A percentile compares a stretch with the other conserved stretches of the same genome.
Evolutionary conservation across 2,888 invertebrate species (phyloP).

Genomic region (Oligia latruncula): DNA sequence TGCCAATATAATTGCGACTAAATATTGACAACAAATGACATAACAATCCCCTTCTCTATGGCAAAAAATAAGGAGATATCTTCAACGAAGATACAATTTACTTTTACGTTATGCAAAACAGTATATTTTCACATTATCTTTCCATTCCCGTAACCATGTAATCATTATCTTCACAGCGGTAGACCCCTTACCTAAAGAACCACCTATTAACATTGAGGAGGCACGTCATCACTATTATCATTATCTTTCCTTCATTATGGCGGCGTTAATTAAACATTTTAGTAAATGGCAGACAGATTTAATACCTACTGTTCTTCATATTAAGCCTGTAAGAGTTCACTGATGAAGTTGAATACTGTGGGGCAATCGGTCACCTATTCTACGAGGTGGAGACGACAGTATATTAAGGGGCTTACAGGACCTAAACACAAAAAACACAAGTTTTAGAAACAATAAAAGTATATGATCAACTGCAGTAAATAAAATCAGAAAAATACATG

Average conservation of each 20-base stretch:
- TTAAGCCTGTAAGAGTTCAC: background rate
- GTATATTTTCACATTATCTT: constrained; percentile 8
- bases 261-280: constrained; percentile 53
- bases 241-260: constrained; percentile 42
- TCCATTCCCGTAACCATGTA: constrained; percentile 23
- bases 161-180: constrained; percentile 32
- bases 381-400: background rate
- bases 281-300: constrained; percentile 49
- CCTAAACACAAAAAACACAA: too few species aligned
- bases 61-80: constrained; percentile 16
- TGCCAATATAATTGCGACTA: too few species aligned
- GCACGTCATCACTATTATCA: constrained; percentile 37
- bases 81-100: constrained; percentile 7
- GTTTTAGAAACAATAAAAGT: too few species aligned
- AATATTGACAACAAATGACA: background rate
- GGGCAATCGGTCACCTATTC: background rate
- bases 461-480: too few species aligned
- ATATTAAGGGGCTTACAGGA: too few species aligned
- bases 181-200: constrained; percentile 22
- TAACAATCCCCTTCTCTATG: background rate
- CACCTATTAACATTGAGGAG: constrained; percentile 50
- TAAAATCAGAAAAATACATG: too few species aligned
- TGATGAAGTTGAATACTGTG: background rate
- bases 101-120: constrained; percentile 1
- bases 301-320: constrained; percentile 28